Conservation (phyloP, 2,113 vertebrate genomes). For the Chaetorhynchus papuensis region DNA sequence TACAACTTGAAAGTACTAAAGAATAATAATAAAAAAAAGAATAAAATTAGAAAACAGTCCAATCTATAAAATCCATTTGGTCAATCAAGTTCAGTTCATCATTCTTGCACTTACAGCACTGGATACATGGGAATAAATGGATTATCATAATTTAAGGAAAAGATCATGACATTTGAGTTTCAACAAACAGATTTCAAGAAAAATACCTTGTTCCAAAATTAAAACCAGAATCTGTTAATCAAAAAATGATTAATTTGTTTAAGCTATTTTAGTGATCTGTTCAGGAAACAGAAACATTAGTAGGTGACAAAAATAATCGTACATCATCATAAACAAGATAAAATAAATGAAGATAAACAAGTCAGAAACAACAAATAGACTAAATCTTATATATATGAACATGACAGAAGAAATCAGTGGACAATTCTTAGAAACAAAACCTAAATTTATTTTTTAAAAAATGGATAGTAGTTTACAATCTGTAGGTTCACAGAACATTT, state of each 20-base stretch:
- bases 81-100: not conserved
- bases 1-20: not conserved
- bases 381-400: not conserved
- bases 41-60: not conserved
- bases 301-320: not conserved
- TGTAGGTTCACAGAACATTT: not conserved
- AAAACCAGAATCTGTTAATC: not conserved
- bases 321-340: not conserved
- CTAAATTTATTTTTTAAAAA: accelerated
- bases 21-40: not conserved
- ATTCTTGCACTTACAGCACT: not conserved
- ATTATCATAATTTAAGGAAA: not conserved
- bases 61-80: not conserved
- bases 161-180: not conserved
- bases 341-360: not conserved
- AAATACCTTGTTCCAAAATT: not conserved
- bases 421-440: not conserved
- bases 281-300: not conserved
- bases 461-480: not conserved
- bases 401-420: not conserved
- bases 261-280: not conserved
- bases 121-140: not conserved
- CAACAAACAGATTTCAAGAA: not conserved
- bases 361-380: not conserved
- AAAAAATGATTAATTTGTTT: not conserved